Evolutionary conservation across 1,140 invertebrate species (phyloP).

Genomic region (Trachymyrmex cornetzi): DNA sequence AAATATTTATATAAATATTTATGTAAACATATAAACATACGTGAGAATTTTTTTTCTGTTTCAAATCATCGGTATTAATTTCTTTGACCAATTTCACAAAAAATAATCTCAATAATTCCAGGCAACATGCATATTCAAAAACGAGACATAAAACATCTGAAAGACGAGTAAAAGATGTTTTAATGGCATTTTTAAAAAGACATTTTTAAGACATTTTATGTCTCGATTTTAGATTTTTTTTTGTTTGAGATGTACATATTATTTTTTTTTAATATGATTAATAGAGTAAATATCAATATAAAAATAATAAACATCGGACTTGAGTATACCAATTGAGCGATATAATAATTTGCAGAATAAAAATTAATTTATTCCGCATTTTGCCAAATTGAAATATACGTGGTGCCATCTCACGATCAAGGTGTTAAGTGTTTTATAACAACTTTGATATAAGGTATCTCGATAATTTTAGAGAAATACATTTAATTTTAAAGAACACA

Average conservation of each 20-base stretch:
- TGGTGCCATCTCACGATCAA: constrained; percentile 56
- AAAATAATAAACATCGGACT: neutral
- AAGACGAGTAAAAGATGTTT: too few relatives aligned
- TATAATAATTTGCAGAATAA: neutral
- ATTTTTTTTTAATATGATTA: neutral
- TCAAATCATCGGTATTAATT: neutral
- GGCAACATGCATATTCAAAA: too few relatives aligned
- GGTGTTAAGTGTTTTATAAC: constrained; percentile 41
- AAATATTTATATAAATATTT: neutral
- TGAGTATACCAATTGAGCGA: neutral
- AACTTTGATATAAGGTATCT: neutral
- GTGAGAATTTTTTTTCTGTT: neutral
- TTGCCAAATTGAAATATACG: constrained; percentile 7
- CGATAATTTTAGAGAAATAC: neutral
- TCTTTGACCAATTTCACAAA: neutral
- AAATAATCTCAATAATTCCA: neutral
- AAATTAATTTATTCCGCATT: constrained; percentile 20
- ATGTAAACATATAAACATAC: neutral
- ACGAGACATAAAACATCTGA: too few relatives aligned
- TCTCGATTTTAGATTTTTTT: too few relatives aligned
- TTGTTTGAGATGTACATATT: neutral
- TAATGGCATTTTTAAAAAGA: too few relatives aligned
- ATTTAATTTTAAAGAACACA: neutral
- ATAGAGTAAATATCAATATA: neutral
- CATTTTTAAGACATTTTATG: too few relatives aligned